Percentiles rank a stretch among this genome's conserved stretches.
Evolutionary conservation across 1,140 invertebrate species (phyloP).

Genomic region (Zaprionus africanus): DNA sequence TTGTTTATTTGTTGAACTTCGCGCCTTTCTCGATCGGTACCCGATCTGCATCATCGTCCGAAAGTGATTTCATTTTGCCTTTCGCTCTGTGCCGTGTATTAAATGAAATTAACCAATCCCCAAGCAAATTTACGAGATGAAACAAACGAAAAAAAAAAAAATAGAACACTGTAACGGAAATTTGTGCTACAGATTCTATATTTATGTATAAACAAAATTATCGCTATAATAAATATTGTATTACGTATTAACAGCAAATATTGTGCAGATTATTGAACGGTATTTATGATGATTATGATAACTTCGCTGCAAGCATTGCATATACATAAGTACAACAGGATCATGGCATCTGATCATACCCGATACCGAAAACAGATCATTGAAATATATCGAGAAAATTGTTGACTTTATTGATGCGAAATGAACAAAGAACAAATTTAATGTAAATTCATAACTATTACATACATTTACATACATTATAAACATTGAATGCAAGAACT

Average conservation of each 20-base stretch:
- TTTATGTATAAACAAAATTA: conserved; percentile 68
- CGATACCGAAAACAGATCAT: conserved; percentile 11
- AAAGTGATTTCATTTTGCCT: conserved; percentile 43
- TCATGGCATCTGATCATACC: conserved; percentile 3
- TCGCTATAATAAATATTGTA: conserved; percentile 61
- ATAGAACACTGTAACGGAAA: conserved; percentile 14
- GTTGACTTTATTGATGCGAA: conserved; percentile 42
- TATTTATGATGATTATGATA: conserved; percentile 21
- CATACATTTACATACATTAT: conserved; percentile 16
- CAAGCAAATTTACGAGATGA: conserved; percentile 20
- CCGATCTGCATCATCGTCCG: background rate
- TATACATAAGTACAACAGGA: conserved; percentile 21
- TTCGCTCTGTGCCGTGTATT: conserved; percentile 64
- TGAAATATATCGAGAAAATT: conserved; percentile 23
- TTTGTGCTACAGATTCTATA: conserved; percentile 63
- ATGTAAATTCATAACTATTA: conserved; percentile 40
- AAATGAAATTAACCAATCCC: conserved; percentile 20
- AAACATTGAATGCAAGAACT: conserved; percentile 43
- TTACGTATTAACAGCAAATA: conserved; percentile 54
- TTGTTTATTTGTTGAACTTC: background rate
- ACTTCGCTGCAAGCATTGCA: conserved; percentile 20
- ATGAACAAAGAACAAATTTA: conserved; percentile 56
- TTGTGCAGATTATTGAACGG: conserved; percentile 54
- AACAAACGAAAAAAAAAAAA: conserved; percentile 3
- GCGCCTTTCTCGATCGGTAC: conserved; percentile 12